Conservation (phyloP, 1,140 invertebrate species). For the Tetramorium parvispinum region DNA sequence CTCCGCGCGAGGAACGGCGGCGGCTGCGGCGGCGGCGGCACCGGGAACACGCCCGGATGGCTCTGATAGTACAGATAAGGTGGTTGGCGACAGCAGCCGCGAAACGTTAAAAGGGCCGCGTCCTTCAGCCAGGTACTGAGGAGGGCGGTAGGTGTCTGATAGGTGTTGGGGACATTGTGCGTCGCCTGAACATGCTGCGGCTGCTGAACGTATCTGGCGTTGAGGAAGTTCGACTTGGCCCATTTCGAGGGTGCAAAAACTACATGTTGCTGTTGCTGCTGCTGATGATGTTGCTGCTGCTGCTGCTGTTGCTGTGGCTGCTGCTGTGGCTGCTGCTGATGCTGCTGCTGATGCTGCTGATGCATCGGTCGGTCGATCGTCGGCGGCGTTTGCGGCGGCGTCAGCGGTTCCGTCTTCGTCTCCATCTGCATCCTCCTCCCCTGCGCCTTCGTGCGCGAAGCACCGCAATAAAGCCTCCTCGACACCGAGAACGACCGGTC, state of each 20-base stretch:
- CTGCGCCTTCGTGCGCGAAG: too few relatives aligned
- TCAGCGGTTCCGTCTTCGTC: slow-evolving; percentile 85
- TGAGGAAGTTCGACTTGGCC: slow-evolving; percentile 58
- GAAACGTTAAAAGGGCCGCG: slow-evolving; percentile 85
- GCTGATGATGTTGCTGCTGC: slow-evolving; percentile 64
- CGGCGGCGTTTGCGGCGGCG: slow-evolving; percentile 91
- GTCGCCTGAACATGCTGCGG: slow-evolving; percentile 76
- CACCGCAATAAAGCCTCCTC: not conserved
- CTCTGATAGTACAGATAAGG: slow-evolving; percentile 80
- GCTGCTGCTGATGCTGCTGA: slow-evolving; percentile 69
- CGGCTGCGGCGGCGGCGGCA: slow-evolving; percentile 86
- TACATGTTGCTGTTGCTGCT: slow-evolving; percentile 45
- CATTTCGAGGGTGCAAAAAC: slow-evolving; percentile 65
- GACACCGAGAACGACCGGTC: not conserved
- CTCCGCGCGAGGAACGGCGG: slow-evolving; percentile 83
- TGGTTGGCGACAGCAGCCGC: slow-evolving; percentile 76
- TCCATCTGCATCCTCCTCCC: slow-evolving; percentile 37
- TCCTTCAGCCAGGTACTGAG: slow-evolving; percentile 91
- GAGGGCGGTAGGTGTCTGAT: slow-evolving; percentile 85
- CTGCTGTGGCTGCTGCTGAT: slow-evolving; percentile 51
- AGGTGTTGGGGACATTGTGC: slow-evolving; percentile 79
- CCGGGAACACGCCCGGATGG: slow-evolving; percentile 79
- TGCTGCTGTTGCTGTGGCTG: slow-evolving; percentile 64
- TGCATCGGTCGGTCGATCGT: slow-evolving; percentile 81
- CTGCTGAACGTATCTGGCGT: slow-evolving; percentile 56